These are phyloP conservation scores for Osmerus mordax DNA, from an alignment of 2,113 vertebrate species.

Conservation along the genomic window DNA sequence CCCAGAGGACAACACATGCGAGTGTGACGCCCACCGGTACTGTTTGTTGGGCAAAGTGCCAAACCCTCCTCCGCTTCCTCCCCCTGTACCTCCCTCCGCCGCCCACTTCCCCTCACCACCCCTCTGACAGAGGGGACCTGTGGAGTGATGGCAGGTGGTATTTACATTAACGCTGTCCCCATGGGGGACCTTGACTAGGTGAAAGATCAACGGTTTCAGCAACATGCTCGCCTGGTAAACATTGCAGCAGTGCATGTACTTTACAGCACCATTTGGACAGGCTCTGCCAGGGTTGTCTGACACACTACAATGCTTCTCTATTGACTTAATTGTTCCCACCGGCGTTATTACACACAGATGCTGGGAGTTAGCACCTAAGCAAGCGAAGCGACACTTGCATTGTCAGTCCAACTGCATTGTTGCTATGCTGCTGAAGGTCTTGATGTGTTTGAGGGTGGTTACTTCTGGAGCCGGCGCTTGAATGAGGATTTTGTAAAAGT, in stretches of 20 bases:
- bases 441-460: neutral
- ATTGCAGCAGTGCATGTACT: too few relatives aligned
- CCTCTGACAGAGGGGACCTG: constrained; percentile 7
- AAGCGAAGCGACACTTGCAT: too few relatives aligned
- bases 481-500: neutral
- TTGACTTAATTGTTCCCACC: too few relatives aligned
- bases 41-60: neutral
- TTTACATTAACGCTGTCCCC: constrained; percentile 21
- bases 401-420: too few relatives aligned
- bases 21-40: neutral
- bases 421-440: neutral
- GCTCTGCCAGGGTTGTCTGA: too few relatives aligned
- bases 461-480: too few relatives aligned
- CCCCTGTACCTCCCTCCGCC: constrained; percentile 14
- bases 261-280: too few relatives aligned
- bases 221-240: neutral
- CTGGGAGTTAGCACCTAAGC: too few relatives aligned
- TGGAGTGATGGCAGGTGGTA: constrained; percentile 31
- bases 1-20: neutral
- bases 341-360: too few relatives aligned
- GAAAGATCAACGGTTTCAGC: constrained; percentile 9
- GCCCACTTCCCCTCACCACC: constrained; percentile 2
- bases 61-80: neutral
- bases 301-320: too few relatives aligned
- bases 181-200: constrained; percentile 15